phyloP scores from a whole-genome alignment of 2,888 invertebrate genomes.

The Meghimatium bilineatum region DNA sequence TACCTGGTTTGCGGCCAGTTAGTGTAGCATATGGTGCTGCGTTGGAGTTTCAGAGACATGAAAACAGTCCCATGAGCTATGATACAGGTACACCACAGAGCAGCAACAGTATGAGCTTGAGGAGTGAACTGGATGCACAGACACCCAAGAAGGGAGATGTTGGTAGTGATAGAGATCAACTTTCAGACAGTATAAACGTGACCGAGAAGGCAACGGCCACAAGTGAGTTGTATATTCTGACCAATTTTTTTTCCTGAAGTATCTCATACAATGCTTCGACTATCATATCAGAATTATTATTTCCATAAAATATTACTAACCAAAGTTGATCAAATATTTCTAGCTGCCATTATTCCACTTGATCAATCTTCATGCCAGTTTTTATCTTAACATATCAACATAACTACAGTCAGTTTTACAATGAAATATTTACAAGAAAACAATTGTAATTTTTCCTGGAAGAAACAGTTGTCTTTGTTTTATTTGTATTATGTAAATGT shows the following conservation, averaged over 20 bases:
- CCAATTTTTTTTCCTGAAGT: slow-evolving; percentile 6
- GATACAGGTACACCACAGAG: slow-evolving; percentile 72
- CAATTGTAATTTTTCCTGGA: no score
- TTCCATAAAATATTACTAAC: no score
- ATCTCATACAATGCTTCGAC: not conserved
- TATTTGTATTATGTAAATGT: no score
- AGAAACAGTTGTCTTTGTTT: no score
- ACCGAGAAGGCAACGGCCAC: slow-evolving; percentile 68
- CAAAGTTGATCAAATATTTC: no score
- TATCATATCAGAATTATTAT: no score
- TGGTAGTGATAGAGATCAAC: slow-evolving; percentile 71
- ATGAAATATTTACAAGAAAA: no score
- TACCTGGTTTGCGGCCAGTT: slow-evolving; percentile 69
- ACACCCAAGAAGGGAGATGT: slow-evolving; percentile 57
- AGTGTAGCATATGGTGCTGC: slow-evolving; percentile 72
- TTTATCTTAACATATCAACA: no score
- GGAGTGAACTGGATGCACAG: slow-evolving; percentile 73
- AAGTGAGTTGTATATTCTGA: slow-evolving; percentile 61
- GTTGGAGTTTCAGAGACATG: slow-evolving; percentile 43
- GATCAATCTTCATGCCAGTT: no score
- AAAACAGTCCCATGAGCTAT: slow-evolving; percentile 71
- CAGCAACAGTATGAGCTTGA: slow-evolving; percentile 73
- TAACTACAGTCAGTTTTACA: no score
- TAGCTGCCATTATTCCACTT: no score
- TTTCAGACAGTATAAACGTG: slow-evolving; percentile 68